These are phyloP conservation scores for Sturmia bella DNA, from an alignment of 2,888 invertebrate species.

Conservation along the genomic window DNA sequence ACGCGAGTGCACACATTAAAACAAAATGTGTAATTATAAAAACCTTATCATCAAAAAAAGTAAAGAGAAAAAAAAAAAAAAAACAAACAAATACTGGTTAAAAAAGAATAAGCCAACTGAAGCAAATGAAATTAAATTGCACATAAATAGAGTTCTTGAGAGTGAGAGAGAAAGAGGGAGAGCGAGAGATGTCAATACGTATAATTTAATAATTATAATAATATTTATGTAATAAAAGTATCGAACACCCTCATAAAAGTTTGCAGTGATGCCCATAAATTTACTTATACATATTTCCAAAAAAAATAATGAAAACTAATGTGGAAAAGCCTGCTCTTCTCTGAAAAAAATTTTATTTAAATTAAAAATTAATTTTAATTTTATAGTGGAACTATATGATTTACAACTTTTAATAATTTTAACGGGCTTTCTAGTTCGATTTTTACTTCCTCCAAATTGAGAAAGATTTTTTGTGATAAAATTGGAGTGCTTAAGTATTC, in stretches of 20 bases:
- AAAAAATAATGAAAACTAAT: too few relatives aligned
- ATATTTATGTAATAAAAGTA: background rate
- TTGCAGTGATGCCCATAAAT: slow-evolving; percentile 9
- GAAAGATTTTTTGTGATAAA: too few relatives aligned
- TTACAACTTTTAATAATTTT: too few relatives aligned
- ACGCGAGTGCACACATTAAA: slow-evolving; percentile 43
- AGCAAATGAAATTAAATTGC: slow-evolving; percentile 30
- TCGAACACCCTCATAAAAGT: slow-evolving; percentile 16
- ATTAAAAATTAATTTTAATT: too few relatives aligned
- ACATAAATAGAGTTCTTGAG: background rate
- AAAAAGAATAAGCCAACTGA: slow-evolving; percentile 27
- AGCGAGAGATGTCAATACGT: background rate
- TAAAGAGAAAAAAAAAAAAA: background rate
- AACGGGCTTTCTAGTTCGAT: too few relatives aligned
- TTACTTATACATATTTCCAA: too few relatives aligned
- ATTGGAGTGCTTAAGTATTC: too few relatives aligned
- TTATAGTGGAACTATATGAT: too few relatives aligned
- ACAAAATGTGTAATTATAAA: slow-evolving; percentile 29
- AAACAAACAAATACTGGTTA: slow-evolving; percentile 42
- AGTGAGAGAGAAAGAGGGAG: slow-evolving; percentile 1
- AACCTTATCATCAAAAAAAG: slow-evolving; percentile 45
- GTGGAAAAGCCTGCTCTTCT: too few relatives aligned
- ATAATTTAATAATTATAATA: background rate
- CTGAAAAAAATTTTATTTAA: too few relatives aligned
- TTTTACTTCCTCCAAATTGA: too few relatives aligned